Evolutionary conservation across 1,140 invertebrate species (phyloP), one percentile per base, ranked within the genome.

Genomic region (Araneus ventricosus): DNA sequence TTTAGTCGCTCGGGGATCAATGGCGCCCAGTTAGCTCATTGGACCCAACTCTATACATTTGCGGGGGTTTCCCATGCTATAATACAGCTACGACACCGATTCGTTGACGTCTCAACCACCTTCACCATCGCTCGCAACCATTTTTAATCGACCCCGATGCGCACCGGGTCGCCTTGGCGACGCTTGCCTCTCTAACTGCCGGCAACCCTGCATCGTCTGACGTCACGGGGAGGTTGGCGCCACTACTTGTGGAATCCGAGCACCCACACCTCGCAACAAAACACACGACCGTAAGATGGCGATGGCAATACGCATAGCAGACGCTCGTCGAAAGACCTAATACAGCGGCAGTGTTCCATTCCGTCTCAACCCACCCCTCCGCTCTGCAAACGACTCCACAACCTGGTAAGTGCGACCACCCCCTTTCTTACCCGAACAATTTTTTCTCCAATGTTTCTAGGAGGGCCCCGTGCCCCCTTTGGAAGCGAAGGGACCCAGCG

Each of bases 211-310:
- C 1, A 27, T 34, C 34, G 17, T 14, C 3, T 75, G 70, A 75
- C 70, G 30, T 75, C 70, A 75, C 20, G 30, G 70, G 30, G 8
- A 10, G 70, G 70, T 75, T 75, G 70, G 70, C 70, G 70, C 30
- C 70, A 37, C 34, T 75, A 75, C 70, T 75, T 75, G 70, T 75
- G 70, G 70, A 75, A 75, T 75, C 70, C 30, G 70, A 20, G 70
- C 70, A 75, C 70, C 70, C 70, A 75, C 70, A 75, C 70, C 70
- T 24, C 59, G 59, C 59, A 63, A 75, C 27, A 75, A 75, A 30
- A 75, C 70, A 75, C 27, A 75, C 70, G 30, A 75, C 70, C 70
- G 70, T 75, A 75, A 75, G 70, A 75, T 75, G 70, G 70, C 70
- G 70, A 30, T 75, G 67, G 67, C 67, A 37, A 75, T 75, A 30